Percentiles rank a stretch among this genome's conserved stretches.
phyloP scores from a whole-genome alignment of 2,888 invertebrate species.

The Nematopogon swammerdamellus region DNA sequence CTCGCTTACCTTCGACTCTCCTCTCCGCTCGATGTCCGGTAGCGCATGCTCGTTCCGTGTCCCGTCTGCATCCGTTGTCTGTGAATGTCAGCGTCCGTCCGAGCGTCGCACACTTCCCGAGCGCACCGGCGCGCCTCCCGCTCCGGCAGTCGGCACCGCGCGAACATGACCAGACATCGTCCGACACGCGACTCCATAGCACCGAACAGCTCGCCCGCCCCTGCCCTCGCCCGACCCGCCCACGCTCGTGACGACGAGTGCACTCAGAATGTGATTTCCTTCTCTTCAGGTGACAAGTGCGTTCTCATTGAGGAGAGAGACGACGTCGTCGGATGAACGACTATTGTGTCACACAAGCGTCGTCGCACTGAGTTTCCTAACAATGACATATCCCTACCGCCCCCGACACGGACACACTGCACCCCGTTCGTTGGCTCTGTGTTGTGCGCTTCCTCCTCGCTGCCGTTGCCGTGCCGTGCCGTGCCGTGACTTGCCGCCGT shows the following conservation, averaged over 20 bases:
- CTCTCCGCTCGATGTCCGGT: constrained; percentile 1
- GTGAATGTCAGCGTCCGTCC: constrained; percentile 16
- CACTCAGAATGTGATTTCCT: constrained; percentile 59
- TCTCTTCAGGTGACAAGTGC: constrained; percentile 78
- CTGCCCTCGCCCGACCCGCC: too few relatives aligned
- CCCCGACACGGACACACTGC: background rate
- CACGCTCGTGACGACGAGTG: constrained; percentile 17
- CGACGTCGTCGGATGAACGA: constrained; percentile 57
- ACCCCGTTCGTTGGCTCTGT: constrained; percentile 6
- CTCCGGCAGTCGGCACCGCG: constrained; percentile 34
- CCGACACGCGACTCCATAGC: constrained; percentile 32
- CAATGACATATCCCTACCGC: constrained; percentile 16
- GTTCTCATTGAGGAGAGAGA: constrained; percentile 76
- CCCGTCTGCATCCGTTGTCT: background rate
- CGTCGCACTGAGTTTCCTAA: constrained; percentile 42
- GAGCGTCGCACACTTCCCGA: constrained; percentile 40
- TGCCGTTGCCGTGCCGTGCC: constrained; percentile 12
- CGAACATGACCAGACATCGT: constrained; percentile 40
- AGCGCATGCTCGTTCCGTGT: constrained; percentile 1
- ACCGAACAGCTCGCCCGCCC: constrained; percentile 33
- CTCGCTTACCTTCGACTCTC: background rate
- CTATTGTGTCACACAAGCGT: constrained; percentile 15
- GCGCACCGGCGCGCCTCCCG: constrained; percentile 14
- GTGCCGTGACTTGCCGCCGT: too few relatives aligned
- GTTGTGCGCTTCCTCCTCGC: constrained; percentile 12